Percentiles rank a stretch among this genome's conserved stretches.
These are phyloP conservation scores for Cairina moschata DNA, from an alignment of 2,113 vertebrate genomes.

Conservation along the genomic window DNA sequence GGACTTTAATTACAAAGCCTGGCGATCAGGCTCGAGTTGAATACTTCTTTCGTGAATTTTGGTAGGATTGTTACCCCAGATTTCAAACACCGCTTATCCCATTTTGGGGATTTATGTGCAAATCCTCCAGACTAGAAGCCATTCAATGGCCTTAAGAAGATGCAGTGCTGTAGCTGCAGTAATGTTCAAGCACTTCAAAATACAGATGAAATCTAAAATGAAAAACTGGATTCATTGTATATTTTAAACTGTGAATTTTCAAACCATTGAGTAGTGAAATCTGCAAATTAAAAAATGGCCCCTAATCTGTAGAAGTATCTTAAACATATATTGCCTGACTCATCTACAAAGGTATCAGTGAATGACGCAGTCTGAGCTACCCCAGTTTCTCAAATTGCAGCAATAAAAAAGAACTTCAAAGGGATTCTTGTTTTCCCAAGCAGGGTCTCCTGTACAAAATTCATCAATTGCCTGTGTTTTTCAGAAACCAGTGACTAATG, in stretches of 20 bases:
- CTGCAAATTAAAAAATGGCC: not conserved
- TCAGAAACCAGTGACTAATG: not conserved
- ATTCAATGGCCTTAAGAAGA: not conserved
- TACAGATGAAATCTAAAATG: not conserved
- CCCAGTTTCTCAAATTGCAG: not conserved
- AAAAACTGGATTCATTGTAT: not conserved
- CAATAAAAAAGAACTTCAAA: conserved; percentile 7
- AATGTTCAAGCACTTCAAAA: not conserved
- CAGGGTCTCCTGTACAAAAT: not conserved
- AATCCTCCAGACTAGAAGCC: not conserved
- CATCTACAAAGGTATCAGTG: not conserved
- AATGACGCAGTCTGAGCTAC: not conserved
- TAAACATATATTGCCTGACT: not conserved
- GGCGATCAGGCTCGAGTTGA: not conserved
- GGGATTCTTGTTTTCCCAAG: not conserved
- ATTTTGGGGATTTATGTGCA: not conserved
- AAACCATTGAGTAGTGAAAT: not conserved
- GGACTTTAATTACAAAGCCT: not conserved
- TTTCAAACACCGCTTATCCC: not conserved
- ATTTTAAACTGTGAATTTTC: not conserved
- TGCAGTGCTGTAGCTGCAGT: not conserved
- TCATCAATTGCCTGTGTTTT: not conserved
- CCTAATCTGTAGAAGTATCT: not conserved
- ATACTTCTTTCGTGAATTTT: not conserved
- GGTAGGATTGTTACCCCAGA: not conserved